Evolutionary conservation across 2,797 vertebrate species (phyloP).

Genomic region (Rhadinocentrus ornatus): DNA sequence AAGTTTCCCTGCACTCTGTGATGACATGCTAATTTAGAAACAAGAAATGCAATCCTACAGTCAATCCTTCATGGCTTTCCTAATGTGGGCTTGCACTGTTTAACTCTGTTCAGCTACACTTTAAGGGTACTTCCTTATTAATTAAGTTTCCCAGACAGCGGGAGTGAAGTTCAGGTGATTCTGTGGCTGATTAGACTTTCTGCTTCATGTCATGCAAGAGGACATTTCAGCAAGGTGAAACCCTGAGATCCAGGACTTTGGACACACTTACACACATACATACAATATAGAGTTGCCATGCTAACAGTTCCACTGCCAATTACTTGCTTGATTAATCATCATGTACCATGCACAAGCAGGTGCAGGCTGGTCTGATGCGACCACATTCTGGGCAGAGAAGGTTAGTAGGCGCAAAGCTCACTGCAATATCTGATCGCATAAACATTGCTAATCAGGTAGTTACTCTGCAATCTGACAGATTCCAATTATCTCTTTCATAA

Average conservation of each 20-base stretch:
- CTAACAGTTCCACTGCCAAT: constrained; percentile 61
- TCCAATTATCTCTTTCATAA: constrained; percentile 58
- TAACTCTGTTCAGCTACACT: neutral
- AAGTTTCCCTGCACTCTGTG: neutral
- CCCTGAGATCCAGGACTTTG: neutral
- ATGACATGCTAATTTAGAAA: no score
- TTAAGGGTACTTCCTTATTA: neutral
- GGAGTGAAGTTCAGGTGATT: neutral
- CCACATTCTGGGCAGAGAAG: constrained; percentile 25
- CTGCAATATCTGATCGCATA: constrained; percentile 53
- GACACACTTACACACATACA: constrained; percentile 8
- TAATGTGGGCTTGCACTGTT: neutral
- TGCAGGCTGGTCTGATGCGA: constrained; percentile 53
- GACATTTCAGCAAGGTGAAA: constrained; percentile 27
- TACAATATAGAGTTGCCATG: constrained; percentile 44
- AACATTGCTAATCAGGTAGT: constrained; percentile 64
- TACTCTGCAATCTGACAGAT: constrained; percentile 45
- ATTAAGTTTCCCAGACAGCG: neutral
- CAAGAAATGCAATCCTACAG: no score
- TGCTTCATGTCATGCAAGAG: constrained; percentile 12
- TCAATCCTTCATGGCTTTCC: no score
- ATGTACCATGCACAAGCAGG: constrained; percentile 34
- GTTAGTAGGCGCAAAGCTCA: constrained; percentile 46
- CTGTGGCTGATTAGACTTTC: constrained; percentile 17
- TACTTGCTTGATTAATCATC: constrained; percentile 70